phyloP scores from a whole-genome alignment of 2,888 invertebrate species.

The Dasysyrphus tricinctus region DNA sequence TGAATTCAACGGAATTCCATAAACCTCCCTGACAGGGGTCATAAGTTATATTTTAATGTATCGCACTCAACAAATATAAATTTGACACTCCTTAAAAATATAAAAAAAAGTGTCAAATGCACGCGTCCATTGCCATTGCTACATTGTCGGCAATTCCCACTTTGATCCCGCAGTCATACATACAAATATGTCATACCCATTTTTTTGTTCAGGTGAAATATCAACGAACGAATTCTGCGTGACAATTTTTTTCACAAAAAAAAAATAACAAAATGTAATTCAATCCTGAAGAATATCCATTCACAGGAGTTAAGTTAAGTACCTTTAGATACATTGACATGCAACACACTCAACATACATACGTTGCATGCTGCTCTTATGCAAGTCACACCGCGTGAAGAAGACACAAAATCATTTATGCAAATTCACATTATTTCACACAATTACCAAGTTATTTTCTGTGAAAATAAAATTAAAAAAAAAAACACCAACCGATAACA shows the following conservation, averaged over 20 bases:
- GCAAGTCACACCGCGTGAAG: slow-evolving; percentile 39
- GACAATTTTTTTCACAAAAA: slow-evolving; percentile 40
- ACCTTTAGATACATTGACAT: slow-evolving; percentile 53
- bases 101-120: slow-evolving; percentile 34
- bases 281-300: slow-evolving; percentile 19
- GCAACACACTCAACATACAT: slow-evolving; percentile 43
- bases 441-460: slow-evolving; percentile 56
- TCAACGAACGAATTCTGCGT: slow-evolving; percentile 44
- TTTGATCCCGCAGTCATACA: slow-evolving; percentile 55
- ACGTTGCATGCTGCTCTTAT: slow-evolving; percentile 50
- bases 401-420: slow-evolving; percentile 51
- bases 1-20: slow-evolving; percentile 28
- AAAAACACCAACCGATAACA: slow-evolving; percentile 19
- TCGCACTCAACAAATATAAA: slow-evolving; percentile 39
- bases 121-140: slow-evolving; percentile 1
- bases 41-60: slow-evolving; percentile 40
- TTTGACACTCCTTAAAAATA: slow-evolving; percentile 55
- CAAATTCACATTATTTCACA: slow-evolving; percentile 58
- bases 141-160: slow-evolving; percentile 43
- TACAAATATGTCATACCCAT: slow-evolving; percentile 50
- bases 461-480: not conserved
- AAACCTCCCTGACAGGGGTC: slow-evolving; percentile 52
- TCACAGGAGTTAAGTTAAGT: not conserved
- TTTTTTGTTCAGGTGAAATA: slow-evolving; percentile 47
- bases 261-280: slow-evolving; percentile 19